These are phyloP conservation scores for Equus przewalskii DNA, from an alignment of 2,113 vertebrate genomes.

Conservation along the genomic window DNA sequence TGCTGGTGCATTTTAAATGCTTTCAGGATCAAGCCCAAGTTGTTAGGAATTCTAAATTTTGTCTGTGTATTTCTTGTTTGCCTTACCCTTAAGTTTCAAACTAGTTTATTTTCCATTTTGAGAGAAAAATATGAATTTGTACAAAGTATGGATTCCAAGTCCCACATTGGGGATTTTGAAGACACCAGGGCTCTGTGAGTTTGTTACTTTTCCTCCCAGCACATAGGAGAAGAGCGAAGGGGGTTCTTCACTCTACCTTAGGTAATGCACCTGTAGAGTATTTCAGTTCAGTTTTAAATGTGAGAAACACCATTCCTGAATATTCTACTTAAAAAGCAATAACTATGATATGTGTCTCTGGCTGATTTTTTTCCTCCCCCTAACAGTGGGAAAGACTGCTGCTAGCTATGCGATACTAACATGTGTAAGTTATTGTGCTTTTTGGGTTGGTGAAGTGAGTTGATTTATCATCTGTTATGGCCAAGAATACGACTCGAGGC, in stretches of 20 bases:
- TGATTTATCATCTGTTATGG: slow-evolving; percentile 23
- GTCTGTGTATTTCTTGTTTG: neutral
- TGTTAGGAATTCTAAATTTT: neutral
- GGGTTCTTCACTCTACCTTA: neutral
- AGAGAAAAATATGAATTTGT: neutral
- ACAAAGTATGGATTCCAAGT: neutral
- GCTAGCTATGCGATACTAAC: neutral
- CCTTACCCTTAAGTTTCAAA: neutral
- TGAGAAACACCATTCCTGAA: neutral
- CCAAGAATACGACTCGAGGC: slow-evolving; percentile 27
- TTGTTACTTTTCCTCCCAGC: neutral
- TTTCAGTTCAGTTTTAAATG: neutral
- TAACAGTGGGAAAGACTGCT: neutral
- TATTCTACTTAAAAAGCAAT: slow-evolving; percentile 18
- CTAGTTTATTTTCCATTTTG: neutral
- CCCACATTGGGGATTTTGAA: neutral
- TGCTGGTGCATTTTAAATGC: neutral
- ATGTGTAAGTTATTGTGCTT: slow-evolving; percentile 35
- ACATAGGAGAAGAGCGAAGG: neutral
- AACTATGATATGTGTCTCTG: neutral
- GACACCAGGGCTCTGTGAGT: neutral
- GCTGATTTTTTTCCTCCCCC: neutral
- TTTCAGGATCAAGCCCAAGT: neutral
- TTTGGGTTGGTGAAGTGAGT: slow-evolving; percentile 28
- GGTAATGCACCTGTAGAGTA: neutral